Conservation (phyloP, 2,797 vertebrate genomes). For the Acanthiza pusilla region DNA sequence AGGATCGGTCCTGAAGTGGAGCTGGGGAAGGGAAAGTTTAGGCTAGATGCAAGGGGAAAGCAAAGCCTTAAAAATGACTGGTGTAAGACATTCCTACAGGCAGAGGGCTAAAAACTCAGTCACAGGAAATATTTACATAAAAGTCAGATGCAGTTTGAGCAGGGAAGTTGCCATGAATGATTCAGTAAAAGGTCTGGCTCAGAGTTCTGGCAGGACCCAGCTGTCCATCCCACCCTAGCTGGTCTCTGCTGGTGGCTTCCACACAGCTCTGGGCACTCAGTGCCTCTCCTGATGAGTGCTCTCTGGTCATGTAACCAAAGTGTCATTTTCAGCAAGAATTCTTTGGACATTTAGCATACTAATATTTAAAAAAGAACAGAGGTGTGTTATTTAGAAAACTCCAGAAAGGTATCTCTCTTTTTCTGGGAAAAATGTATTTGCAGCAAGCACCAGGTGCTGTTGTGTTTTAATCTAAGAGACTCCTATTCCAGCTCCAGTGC, state of each 20-base stretch:
- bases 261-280: neutral
- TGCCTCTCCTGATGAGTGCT: neutral
- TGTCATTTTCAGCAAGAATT: neutral
- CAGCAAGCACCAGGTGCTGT: conserved; percentile 4
- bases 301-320: neutral
- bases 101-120: neutral
- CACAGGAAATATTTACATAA: neutral
- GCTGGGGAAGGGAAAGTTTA: conserved; percentile 4
- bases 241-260: neutral
- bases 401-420: neutral
- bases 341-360: neutral
- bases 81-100: neutral
- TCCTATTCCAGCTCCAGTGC: conserved; percentile 22
- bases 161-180: neutral
- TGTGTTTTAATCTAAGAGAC: conserved; percentile 67
- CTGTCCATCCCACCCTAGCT: neutral
- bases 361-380: neutral
- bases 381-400: neutral
- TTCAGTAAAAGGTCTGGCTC: neutral
- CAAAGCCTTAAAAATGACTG: neutral
- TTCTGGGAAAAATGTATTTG: neutral
- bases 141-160: neutral
- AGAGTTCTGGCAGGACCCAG: neutral
- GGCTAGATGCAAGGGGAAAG: neutral
- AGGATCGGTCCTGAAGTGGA: neutral